Conservation (phyloP, 1,140 invertebrate genomes). For the Dermatophagoides farinae region DNA sequence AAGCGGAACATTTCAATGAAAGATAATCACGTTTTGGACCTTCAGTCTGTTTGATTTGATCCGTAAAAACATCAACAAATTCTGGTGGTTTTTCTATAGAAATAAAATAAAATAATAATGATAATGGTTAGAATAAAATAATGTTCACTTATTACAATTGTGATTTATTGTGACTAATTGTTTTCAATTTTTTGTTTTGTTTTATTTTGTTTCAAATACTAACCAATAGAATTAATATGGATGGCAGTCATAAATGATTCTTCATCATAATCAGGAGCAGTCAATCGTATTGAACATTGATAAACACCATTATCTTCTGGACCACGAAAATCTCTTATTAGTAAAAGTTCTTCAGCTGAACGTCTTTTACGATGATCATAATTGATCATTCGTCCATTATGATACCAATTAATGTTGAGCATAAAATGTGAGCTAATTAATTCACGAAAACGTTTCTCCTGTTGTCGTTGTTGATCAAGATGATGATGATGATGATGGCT, state of each 20-base stretch:
- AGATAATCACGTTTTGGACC: constrained; percentile 12
- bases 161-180: neutral
- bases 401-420: constrained; percentile 14
- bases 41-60: constrained; percentile 17
- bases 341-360: constrained; percentile 10
- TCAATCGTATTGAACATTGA: constrained; percentile 16
- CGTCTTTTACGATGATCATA: constrained; percentile 14
- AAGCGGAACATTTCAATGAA: constrained; percentile 19
- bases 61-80: constrained; percentile 17
- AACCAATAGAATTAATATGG: constrained; percentile 16
- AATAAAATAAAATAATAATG: neutral
- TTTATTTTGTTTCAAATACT: neutral
- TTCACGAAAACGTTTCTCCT: neutral
- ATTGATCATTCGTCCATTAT: constrained; percentile 14
- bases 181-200: neutral
- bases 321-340: constrained; percentile 14
- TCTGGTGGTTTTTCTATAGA: constrained; percentile 17
- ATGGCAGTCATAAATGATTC: constrained; percentile 15
- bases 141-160: neutral
- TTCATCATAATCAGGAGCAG: constrained; percentile 12
- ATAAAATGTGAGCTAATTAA: neutral
- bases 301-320: constrained; percentile 17
- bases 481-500: neutral
- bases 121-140: constrained; percentile 5
- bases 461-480: neutral